Conservation (phyloP, 2,888 invertebrate genomes). For the Onthophagus sagittarius region DNA sequence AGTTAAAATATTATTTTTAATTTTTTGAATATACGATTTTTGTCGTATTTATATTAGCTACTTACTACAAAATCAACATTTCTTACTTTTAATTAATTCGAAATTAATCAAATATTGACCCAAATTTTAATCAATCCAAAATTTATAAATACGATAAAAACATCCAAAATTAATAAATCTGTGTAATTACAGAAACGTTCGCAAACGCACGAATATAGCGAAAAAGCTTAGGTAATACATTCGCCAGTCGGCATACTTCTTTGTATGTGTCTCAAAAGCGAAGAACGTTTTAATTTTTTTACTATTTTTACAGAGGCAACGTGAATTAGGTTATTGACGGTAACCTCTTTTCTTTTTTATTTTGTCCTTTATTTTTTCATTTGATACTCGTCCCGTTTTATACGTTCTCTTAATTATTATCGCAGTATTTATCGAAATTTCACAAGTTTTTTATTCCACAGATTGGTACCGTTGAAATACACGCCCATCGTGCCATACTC, state of each 20-base stretch:
- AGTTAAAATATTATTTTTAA: not conserved
- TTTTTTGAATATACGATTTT: conserved; percentile 15
- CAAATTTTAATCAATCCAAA: not conserved
- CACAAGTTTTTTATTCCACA: conserved; percentile 39
- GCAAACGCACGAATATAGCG: conserved; percentile 16
- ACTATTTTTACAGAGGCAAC: conserved; percentile 47
- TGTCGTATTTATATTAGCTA: conserved; percentile 19
- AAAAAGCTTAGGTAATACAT: conserved; percentile 30
- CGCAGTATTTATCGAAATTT: not conserved
- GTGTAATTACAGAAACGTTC: conserved; percentile 31
- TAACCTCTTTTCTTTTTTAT: conserved; percentile 36
- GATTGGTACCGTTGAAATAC: conserved; percentile 67
- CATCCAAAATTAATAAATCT: conserved; percentile 27
- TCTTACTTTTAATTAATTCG: not conserved
- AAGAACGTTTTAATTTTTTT: conserved; percentile 38
- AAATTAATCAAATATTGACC: not conserved
- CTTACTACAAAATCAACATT: conserved; percentile 12
- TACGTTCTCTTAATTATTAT: conserved; percentile 18
- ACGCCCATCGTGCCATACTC: conserved; percentile 75
- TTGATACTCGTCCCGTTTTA: conserved; percentile 5
- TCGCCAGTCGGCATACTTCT: conserved; percentile 22
- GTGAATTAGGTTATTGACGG: conserved; percentile 40
- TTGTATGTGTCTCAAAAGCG: conserved; percentile 21
- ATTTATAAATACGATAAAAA: conserved; percentile 27
- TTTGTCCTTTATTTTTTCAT: conserved; percentile 20